Base-by-base conservation (phyloP, 37 sponge, comb jelly and placozoan genomes). In the Geodia barretti region DNA sequence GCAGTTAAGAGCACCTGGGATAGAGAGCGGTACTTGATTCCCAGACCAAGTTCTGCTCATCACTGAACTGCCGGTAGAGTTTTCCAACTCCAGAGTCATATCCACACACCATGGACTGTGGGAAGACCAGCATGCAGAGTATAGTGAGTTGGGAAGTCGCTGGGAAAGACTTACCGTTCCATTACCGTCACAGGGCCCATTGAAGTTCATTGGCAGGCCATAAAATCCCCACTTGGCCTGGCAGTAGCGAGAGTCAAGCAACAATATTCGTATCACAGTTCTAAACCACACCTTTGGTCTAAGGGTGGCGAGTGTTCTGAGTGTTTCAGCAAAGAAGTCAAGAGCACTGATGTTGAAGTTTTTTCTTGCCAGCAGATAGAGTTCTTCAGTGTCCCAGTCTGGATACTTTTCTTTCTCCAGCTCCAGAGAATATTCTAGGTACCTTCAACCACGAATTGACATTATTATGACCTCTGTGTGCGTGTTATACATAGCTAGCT, bases 1-100 rank as follows among this genome's bases (percentile, higher is more conserved):
- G n/a, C n/a, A n/a, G n/a, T n/a, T n/a, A n/a, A n/a, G n/a, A n/a
- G n/a, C n/a, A 81, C 82, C 82, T 81, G 7, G 82, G 82, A 59
- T 81, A 81, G 41, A 81, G 82, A 11, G 82, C 82, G 26, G 82
- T 81, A 41, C 82, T 81, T 14, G 82, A 72, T 60, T 72, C 41
- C 82, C 82, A 81, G 0, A 81, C 38, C 28, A 73, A 73, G 5
- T 26, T 81, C 41, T 81, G 82, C 61, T 30, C 23, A 42, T 81
- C 82, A 72, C 82, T 81, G 63, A 62, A 81, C 20, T 54, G 34
- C 30, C 73, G 58, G 64, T 73, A 81, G 63, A 81, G 7, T 23
- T 31, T 19, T 24, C 82, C 82, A 8, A 61, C 25, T 17, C 31
- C 36, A 31, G 68, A 78, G 42, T 81, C 73, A 37, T 81, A 81